phyloP scores from a whole-genome alignment of 2,888 invertebrate species.

The Mimumesa dahlbomi region DNA sequence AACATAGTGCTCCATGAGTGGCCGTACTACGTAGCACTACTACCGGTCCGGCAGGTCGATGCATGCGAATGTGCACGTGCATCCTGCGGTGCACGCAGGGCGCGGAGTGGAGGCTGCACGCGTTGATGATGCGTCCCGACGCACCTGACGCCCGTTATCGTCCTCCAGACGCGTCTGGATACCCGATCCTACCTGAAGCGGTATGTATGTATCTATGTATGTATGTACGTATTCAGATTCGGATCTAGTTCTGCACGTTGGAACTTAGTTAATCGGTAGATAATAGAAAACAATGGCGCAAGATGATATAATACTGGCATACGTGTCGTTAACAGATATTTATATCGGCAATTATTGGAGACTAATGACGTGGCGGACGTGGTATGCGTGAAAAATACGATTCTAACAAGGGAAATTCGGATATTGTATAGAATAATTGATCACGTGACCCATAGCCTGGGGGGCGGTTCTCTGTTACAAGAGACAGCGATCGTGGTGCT shows the following conservation, averaged over 20 bases:
- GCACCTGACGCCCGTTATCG: constrained; percentile 73
- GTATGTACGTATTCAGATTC: constrained; percentile 17
- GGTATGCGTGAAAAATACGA: background rate
- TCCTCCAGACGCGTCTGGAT: constrained; percentile 66
- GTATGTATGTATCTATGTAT: too few relatives aligned
- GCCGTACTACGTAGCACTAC: constrained; percentile 27
- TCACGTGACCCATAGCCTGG: constrained; percentile 55
- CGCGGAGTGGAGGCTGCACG: constrained; percentile 25
- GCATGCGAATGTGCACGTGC: constrained; percentile 52
- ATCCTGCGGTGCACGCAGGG: constrained; percentile 39
- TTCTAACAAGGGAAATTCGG: constrained; percentile 23
- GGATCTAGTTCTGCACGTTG: constrained; percentile 25
- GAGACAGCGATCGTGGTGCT: constrained; percentile 50
- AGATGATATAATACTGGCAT: too few relatives aligned
- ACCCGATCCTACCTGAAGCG: constrained; percentile 50
- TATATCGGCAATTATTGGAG: too few relatives aligned
- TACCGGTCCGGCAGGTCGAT: constrained; percentile 43
- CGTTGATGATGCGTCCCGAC: constrained; percentile 67
- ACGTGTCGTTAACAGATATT: too few relatives aligned
- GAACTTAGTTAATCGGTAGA: constrained; percentile 57
- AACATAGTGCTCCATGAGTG: constrained; percentile 37
- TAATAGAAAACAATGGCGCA: constrained; percentile 46
- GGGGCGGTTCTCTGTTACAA: constrained; percentile 54
- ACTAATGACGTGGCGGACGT: background rate
- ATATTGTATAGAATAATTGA: constrained; percentile 42